A percentile compares a stretch with the other conserved stretches of the same genome.
Evolutionary conservation across 2,888 invertebrate species (phyloP).

Genomic region (Digitonthophagus gazella): DNA sequence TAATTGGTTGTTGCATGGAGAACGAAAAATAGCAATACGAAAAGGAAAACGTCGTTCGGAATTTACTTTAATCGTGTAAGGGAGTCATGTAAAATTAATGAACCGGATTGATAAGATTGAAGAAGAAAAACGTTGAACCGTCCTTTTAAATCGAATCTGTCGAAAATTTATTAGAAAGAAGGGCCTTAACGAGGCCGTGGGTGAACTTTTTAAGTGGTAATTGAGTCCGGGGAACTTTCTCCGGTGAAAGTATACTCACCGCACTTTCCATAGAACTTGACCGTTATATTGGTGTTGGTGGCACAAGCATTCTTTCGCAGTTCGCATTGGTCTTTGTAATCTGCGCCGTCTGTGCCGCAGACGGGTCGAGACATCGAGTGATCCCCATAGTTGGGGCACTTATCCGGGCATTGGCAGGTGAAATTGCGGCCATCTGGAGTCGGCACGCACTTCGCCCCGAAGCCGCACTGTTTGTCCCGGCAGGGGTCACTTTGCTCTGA

Average conservation of each 20-base stretch:
- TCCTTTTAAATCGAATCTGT: no score
- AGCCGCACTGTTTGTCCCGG: slow-evolving; percentile 64
- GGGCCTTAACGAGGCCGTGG: no score
- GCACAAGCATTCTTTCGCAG: slow-evolving; percentile 78
- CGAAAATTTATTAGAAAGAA: not conserved
- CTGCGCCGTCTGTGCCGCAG: slow-evolving; percentile 80
- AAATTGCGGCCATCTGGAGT: slow-evolving; percentile 68
- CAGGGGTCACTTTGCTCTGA: slow-evolving; percentile 73
- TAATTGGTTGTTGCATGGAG: no score
- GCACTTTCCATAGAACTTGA: slow-evolving; percentile 83
- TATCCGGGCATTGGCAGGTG: slow-evolving; percentile 74
- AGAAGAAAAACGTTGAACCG: no score
- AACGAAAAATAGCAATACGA: no score
- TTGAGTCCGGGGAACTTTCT: not conserved
- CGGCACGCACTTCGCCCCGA: slow-evolving; percentile 67
- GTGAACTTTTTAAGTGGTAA: not conserved
- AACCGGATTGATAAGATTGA: no score
- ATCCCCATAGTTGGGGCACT: slow-evolving; percentile 81
- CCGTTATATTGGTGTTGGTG: slow-evolving; percentile 69
- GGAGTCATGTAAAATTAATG: no score
- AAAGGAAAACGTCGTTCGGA: no score
- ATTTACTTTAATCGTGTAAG: no score
- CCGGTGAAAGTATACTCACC: slow-evolving; percentile 59
- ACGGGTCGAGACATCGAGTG: slow-evolving; percentile 76
- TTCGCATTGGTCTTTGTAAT: slow-evolving; percentile 84